Percentiles rank a stretch among this genome's conserved stretches.
phyloP scores from a whole-genome alignment of 2,113 vertebrate genomes.

The Shinisaurus crocodilurus region DNA sequence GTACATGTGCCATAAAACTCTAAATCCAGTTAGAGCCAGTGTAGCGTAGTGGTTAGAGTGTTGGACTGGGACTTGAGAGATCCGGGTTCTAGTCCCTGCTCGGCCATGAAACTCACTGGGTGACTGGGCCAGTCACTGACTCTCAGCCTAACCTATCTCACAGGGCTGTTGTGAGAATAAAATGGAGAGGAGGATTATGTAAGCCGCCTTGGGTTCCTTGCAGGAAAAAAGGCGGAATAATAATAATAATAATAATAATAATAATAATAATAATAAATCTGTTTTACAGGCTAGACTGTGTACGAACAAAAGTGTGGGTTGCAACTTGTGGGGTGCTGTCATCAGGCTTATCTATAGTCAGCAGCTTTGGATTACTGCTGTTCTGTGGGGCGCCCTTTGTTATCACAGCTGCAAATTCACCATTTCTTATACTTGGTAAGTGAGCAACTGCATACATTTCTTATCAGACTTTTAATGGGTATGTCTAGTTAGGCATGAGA shows the following conservation, averaged over 20 bases:
- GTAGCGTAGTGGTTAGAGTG: too few relatives aligned
- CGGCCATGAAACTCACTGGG: too few relatives aligned
- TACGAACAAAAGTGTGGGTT: conserved; percentile 57
- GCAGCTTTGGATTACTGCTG: conserved; percentile 79
- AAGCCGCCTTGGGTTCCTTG: too few relatives aligned
- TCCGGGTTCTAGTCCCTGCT: too few relatives aligned
- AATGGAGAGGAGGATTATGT: too few relatives aligned
- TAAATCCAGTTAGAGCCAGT: neutral
- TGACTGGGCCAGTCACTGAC: too few relatives aligned
- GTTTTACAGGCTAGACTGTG: conserved; percentile 26
- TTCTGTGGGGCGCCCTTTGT: conserved; percentile 78
- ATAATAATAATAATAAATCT: neutral
- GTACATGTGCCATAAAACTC: neutral
- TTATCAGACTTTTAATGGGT: neutral
- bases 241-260: too few relatives aligned
- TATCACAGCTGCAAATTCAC: conserved; percentile 81
- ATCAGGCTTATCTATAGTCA: conserved; percentile 78
- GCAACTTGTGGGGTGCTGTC: conserved; percentile 74
- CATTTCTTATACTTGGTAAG: conserved; percentile 86
- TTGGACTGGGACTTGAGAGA: too few relatives aligned
- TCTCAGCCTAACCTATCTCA: too few relatives aligned
- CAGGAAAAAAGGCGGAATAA: too few relatives aligned
- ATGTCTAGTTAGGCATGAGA: neutral
- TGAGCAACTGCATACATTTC: neutral
- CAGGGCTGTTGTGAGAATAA: too few relatives aligned